Percentiles rank a stretch among this genome's conserved stretches.
Conservation (phyloP, 2,797 vertebrate species). For the Echiichthys vipera region DNA sequence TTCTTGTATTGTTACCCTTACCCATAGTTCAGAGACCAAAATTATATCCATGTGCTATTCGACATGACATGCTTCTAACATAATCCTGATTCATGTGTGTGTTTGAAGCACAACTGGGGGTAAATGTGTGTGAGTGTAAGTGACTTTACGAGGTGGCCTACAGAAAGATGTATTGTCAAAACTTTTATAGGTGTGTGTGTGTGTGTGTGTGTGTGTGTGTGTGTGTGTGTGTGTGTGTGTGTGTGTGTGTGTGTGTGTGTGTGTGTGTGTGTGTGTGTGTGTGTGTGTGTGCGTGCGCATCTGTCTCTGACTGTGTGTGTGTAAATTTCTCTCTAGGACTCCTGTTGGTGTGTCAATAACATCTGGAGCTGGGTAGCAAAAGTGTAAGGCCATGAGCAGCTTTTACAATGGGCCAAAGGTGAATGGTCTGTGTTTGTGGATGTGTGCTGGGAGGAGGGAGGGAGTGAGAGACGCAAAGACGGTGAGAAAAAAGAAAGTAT, state of each 20-base stretch:
- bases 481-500: neutral
- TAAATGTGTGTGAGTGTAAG: conserved; percentile 24
- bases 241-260: conserved; percentile 33
- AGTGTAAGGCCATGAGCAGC: conserved; percentile 58
- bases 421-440: conserved; percentile 25
- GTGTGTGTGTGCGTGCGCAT: conserved; percentile 12
- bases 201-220: conserved; percentile 28
- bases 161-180: conserved; percentile 33
- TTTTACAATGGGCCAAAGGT: conserved; percentile 70
- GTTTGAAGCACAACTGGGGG: conserved; percentile 30
- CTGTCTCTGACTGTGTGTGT: conserved; percentile 34
- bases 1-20: neutral
- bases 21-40: conserved; percentile 16
- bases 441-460: neutral
- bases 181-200: neutral
- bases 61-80: conserved; percentile 9
- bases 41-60: conserved; percentile 23
- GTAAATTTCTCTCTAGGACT: conserved; percentile 50
- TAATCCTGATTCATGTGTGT: conserved; percentile 30
- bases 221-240: conserved; percentile 39
- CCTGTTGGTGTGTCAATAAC: conserved; percentile 61
- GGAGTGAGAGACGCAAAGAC: neutral
- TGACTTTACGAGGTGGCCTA: conserved; percentile 29
- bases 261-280: conserved; percentile 7
- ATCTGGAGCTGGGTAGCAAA: conserved; percentile 68